Evolutionary conservation across 2,113 vertebrate genomes (phyloP).

Genomic region (Haliaeetus leucogaster): DNA sequence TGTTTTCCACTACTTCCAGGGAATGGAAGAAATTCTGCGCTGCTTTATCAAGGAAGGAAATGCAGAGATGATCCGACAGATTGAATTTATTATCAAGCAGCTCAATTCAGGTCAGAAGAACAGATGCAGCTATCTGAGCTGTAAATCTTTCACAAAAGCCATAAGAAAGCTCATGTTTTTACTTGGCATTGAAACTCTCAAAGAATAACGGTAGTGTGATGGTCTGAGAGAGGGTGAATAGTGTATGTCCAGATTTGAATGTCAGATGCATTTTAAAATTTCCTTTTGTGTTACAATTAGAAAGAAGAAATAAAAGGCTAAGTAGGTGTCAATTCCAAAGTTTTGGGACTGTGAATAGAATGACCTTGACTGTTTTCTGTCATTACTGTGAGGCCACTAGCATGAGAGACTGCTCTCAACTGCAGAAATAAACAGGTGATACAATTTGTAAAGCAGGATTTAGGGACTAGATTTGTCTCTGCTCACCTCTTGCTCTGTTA

Average conservation of each 20-base stretch:
- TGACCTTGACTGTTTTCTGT: neutral
- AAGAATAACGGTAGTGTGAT: neutral
- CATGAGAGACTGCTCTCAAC: neutral
- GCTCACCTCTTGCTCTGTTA: neutral
- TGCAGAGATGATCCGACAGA: slow-evolving; percentile 87
- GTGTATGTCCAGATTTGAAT: neutral
- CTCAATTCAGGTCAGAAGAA: slow-evolving; percentile 86
- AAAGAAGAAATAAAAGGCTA: neutral
- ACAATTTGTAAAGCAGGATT: neutral
- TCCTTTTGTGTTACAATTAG: neutral
- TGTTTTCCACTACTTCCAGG: slow-evolving; percentile 70
- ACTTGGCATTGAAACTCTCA: neutral
- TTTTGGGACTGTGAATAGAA: neutral
- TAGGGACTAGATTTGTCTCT: neutral
- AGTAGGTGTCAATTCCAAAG: neutral
- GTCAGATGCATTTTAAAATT: neutral
- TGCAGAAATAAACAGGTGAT: neutral
- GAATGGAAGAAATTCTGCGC: slow-evolving; percentile 90
- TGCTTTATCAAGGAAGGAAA: slow-evolving; percentile 91
- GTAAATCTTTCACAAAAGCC: neutral
- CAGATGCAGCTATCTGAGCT: neutral
- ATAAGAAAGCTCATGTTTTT: neutral
- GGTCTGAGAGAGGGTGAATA: neutral
- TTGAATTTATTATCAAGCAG: slow-evolving; percentile 92
- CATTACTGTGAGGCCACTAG: too few species aligned